Percentiles rank a stretch among this genome's conserved stretches.
Evolutionary conservation across 2,113 vertebrate species (phyloP).

Genomic region (Lophius piscatorius): DNA sequence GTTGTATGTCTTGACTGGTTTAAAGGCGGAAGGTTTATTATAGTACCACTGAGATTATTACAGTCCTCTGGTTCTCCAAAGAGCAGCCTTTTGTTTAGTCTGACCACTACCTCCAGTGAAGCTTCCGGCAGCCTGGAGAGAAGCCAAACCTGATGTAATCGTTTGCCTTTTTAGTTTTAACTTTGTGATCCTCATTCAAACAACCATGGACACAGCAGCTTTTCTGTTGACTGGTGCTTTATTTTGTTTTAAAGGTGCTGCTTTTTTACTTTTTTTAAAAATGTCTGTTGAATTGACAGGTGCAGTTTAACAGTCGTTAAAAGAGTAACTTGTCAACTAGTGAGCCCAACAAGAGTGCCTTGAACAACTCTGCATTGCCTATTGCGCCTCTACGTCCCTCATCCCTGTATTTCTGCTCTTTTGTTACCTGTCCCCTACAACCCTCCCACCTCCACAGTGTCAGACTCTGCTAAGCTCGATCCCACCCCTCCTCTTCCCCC

Average conservation of each 20-base stretch:
- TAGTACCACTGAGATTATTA: slow-evolving; percentile 55
- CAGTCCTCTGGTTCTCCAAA: slow-evolving; percentile 40
- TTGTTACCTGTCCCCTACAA: slow-evolving; percentile 26
- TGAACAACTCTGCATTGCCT: slow-evolving; percentile 38
- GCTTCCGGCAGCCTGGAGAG: slow-evolving; percentile 3
- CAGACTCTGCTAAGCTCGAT: slow-evolving; percentile 94
- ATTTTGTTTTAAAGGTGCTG: background rate
- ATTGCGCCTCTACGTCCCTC: slow-evolving; percentile 22
- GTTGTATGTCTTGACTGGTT: slow-evolving; percentile 31
- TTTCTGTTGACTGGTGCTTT: slow-evolving; percentile 3
- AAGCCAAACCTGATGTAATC: slow-evolving; percentile 18
- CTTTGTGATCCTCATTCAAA: slow-evolving; percentile 11
- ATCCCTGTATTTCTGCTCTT: slow-evolving; percentile 44
- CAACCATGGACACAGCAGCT: slow-evolving; percentile 18
- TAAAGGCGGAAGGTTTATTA: slow-evolving; percentile 26
- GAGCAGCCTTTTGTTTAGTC: slow-evolving; percentile 45
- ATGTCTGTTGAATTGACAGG: background rate
- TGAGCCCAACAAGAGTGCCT: background rate
- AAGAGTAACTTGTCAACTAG: background rate
- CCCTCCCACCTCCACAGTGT: slow-evolving; percentile 80
- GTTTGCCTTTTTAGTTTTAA: slow-evolving; percentile 39
- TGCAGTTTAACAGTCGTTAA: background rate
- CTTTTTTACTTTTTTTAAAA: background rate
- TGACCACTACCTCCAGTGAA: slow-evolving; percentile 40
- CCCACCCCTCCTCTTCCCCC: slow-evolving; percentile 91